phyloP scores from a whole-genome alignment of 2,797 vertebrate genomes.

The Amazonetta brasiliensis region DNA sequence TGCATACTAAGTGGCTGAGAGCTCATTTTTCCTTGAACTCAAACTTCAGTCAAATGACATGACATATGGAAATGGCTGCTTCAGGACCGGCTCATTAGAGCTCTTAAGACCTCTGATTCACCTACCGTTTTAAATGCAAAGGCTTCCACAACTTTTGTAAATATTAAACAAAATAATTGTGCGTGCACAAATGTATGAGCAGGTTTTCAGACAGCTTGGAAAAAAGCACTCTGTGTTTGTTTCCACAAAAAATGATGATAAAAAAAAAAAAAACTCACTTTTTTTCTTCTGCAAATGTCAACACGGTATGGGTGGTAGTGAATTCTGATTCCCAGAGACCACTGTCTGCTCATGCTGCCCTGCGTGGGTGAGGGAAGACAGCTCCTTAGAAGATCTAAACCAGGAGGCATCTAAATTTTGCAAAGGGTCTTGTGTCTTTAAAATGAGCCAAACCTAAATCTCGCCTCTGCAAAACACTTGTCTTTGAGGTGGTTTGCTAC shows the following conservation, averaged over 20 bases:
- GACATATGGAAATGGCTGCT: slow-evolving; percentile 22
- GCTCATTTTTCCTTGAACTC: slow-evolving; percentile 7
- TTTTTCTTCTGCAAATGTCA: neutral
- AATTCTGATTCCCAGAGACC: neutral
- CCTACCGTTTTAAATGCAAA: neutral
- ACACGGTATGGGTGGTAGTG: neutral
- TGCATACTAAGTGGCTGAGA: neutral
- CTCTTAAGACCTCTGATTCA: neutral
- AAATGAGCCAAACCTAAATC: slow-evolving; percentile 17
- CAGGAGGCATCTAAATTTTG: neutral
- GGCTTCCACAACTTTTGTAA: neutral
- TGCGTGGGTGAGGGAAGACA: neutral
- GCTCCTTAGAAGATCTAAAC: neutral
- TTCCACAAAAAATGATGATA: neutral
- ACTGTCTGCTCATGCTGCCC: neutral
- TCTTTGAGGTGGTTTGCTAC: neutral
- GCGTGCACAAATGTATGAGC: neutral
- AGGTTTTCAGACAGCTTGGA: neutral
- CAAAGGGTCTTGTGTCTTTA: neutral
- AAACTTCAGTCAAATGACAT: neutral
- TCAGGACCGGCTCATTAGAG: neutral
- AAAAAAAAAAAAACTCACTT: neutral
- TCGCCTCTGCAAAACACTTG: neutral
- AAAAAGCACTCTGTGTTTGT: neutral
- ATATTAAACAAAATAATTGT: neutral